These are phyloP conservation scores for Cyprinodon tularosa DNA, from an alignment of 2,113 vertebrate species.

Conservation along the genomic window DNA sequence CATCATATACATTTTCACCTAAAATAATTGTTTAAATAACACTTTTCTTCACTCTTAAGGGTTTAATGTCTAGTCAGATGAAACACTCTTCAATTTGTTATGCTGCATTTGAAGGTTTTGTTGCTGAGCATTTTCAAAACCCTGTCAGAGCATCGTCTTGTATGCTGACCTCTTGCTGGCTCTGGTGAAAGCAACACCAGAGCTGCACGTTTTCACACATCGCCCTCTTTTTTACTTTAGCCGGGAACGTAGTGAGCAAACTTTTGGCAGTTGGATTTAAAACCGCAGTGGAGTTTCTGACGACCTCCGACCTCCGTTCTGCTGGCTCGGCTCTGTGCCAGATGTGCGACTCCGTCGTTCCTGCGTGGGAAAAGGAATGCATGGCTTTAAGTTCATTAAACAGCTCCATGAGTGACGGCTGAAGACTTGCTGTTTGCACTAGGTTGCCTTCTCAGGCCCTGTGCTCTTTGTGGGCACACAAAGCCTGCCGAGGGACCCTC, in stretches of 20 bases:
- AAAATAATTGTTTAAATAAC: background rate
- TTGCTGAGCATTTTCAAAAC: background rate
- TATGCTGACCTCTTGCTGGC: constrained; percentile 9
- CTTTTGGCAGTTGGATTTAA: constrained; percentile 37
- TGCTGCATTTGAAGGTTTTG: background rate
- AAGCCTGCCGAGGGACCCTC: constrained; percentile 14
- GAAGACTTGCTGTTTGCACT: constrained; percentile 61
- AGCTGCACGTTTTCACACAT: constrained; percentile 7
- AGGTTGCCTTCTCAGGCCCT: constrained; percentile 45
- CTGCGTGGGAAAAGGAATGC: constrained; percentile 61
- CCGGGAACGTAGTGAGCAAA: constrained; percentile 2
- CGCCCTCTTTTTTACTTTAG: constrained; percentile 16
- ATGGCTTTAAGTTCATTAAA: constrained; percentile 69
- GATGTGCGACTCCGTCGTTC: constrained; percentile 46
- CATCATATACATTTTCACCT: background rate
- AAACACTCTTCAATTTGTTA: background rate
- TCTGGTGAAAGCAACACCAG: constrained; percentile 29
- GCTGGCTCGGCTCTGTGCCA: constrained; percentile 54
- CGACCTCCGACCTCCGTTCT: constrained; percentile 61
- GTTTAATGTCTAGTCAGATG: background rate
- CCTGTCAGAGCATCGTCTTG: background rate
- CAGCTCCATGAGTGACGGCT: constrained; percentile 54
- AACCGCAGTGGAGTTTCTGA: constrained; percentile 32
- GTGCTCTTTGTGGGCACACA: constrained; percentile 34
- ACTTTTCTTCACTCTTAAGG: background rate